Percentiles rank a stretch among this genome's conserved stretches.
Evolutionary conservation across 2,797 vertebrate genomes (phyloP).

Genomic region (Malurus leucopterus): DNA sequence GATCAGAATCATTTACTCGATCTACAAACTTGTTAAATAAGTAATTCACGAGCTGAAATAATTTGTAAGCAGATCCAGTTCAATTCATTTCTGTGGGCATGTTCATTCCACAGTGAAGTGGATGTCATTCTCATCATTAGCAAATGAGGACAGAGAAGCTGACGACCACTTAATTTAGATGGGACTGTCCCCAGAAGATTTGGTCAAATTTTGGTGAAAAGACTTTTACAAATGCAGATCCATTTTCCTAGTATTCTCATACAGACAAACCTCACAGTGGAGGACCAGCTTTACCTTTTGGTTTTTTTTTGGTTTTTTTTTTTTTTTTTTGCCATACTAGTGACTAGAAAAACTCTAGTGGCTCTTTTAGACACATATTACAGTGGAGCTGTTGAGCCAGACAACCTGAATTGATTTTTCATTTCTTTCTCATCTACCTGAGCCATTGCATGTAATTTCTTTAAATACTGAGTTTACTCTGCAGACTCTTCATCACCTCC

Average conservation of each 20-base stretch:
- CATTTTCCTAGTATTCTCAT: not conserved
- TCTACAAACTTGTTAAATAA: not conserved
- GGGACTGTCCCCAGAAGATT: not conserved
- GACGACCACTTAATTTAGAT: not conserved
- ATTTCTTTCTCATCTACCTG: not conserved
- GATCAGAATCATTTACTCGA: not conserved
- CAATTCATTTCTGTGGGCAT: not conserved
- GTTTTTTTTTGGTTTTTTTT: accelerated
- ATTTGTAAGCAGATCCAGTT: not conserved
- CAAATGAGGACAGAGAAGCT: not conserved
- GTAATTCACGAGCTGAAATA: not conserved
- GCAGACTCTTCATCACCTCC: not conserved
- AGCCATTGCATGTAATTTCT: not conserved
- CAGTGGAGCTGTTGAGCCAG: not conserved
- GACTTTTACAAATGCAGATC: not conserved
- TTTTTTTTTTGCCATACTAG: not conserved
- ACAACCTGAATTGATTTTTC: not conserved
- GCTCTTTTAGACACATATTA: not conserved
- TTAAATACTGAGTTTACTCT: not conserved
- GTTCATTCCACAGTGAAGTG: not conserved
- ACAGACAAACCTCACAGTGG: not conserved
- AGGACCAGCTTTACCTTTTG: not conserved
- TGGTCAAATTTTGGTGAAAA: not conserved
- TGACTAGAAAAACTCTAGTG: not conserved
- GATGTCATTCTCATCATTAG: not conserved